Percentiles rank a stretch among this genome's conserved stretches.
Conservation (phyloP, 2,888 invertebrate genomes). For the Dynastes hyllus region DNA sequence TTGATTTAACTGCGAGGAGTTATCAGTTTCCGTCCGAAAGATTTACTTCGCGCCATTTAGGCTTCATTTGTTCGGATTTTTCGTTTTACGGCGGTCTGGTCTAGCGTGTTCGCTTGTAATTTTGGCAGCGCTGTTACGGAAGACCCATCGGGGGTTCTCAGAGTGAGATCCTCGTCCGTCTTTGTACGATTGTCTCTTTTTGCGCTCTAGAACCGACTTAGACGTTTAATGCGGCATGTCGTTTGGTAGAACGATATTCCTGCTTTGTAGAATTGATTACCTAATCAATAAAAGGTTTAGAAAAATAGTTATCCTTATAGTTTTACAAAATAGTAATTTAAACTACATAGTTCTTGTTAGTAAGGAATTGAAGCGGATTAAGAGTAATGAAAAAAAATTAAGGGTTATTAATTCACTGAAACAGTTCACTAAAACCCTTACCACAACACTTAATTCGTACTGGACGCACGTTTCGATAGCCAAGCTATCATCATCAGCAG, state of each 20-base stretch:
- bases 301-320: neutral
- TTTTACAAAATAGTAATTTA: neutral
- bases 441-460: no score
- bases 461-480: no score
- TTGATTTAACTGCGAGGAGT: conserved; percentile 55
- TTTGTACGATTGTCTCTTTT: neutral
- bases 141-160: conserved; percentile 2
- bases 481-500: no score
- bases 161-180: neutral
- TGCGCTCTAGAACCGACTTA: neutral
- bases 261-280: no score
- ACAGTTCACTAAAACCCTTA: no score
- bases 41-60: conserved; percentile 52
- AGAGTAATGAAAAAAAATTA: no score
- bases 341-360: no score
- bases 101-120: conserved; percentile 6
- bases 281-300: no score
- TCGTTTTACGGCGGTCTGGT: conserved; percentile 25
- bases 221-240: no score
- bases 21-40: conserved; percentile 55
- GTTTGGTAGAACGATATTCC: no score
- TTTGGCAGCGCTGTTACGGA: conserved; percentile 28
- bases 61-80: conserved; percentile 51
- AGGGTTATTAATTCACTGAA: no score
- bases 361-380: no score